Percentiles rank a stretch among this genome's conserved stretches.
Conservation (phyloP, 2,888 invertebrate genomes). For the Watsonalla cultraria region DNA sequence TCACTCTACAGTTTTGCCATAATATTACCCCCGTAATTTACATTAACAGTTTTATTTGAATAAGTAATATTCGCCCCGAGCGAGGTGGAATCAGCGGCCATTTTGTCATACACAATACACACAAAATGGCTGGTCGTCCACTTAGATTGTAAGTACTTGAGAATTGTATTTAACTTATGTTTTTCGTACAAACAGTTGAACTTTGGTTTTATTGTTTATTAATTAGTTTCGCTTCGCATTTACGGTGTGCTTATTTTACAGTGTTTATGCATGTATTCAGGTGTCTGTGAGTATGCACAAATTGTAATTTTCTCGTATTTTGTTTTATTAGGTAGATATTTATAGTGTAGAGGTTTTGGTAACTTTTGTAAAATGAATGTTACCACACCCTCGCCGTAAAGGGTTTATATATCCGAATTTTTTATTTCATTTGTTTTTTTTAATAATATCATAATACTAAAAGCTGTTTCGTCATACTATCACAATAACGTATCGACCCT, state of each 20-base stretch:
- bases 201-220: slow-evolving; percentile 35
- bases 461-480: slow-evolving; percentile 20
- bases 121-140: slow-evolving; percentile 53
- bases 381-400: slow-evolving; percentile 41
- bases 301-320: slow-evolving; percentile 54
- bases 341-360: slow-evolving; percentile 50
- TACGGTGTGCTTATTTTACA: slow-evolving; percentile 75
- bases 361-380: slow-evolving; percentile 37
- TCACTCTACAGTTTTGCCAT: not conserved
- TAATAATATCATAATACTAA: slow-evolving; percentile 29
- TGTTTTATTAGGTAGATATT: slow-evolving; percentile 39
- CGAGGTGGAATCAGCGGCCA: slow-evolving; percentile 55
- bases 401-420: slow-evolving; percentile 48
- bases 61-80: slow-evolving; percentile 39
- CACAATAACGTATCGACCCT: slow-evolving; percentile 34
- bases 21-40: not conserved
- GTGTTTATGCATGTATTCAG: slow-evolving; percentile 72
- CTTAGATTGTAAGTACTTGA: slow-evolving; percentile 68
- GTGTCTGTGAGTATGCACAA: slow-evolving; percentile 76
- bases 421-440: slow-evolving; percentile 33
- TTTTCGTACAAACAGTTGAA: slow-evolving; percentile 65
- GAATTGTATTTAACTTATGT: slow-evolving; percentile 40
- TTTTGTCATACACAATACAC: slow-evolving; percentile 42
- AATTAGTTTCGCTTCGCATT: slow-evolving; percentile 68
- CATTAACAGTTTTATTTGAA: slow-evolving; percentile 28